Base-by-base conservation (phyloP, 1,140 invertebrate species). In the Cyphomyrmex costatus region DNA sequence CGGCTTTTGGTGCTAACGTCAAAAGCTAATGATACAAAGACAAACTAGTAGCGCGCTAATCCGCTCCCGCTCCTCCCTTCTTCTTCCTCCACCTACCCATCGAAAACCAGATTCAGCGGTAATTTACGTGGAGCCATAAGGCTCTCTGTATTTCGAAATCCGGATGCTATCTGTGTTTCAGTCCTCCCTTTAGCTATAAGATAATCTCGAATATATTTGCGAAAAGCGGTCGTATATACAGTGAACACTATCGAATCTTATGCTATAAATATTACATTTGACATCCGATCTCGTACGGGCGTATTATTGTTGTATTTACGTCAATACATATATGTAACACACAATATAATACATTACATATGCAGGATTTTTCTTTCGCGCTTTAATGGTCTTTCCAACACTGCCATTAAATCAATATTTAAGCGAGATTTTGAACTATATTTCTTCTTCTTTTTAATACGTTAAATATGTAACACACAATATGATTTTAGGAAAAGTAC, bases 11-110 rank as follows among this genome's bases (percentile, higher is more conserved):
- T 58, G 63, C 85, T 68, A 82, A 87, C 89, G 86, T 92, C 92
- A 90, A 92, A 92, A 92, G 92, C 89, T 93, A 92, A 94, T 94
- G 92, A 89, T 84, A 93, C 92, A 92, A 93, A 93, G 92, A 93
- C 93, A 93, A 93, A 91, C 86, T 78, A 85, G 90, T 91, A 71
- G 56, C 19, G 51, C 80, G 36, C 56, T 79, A 85, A 49, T 79
- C 51, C 85, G 73, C 46, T 66, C 83, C 53, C 65, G 61, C 19
- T 5, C 21, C 56, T 19, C 16, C 7, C 14, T n/a, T 10, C 19
- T 8, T n/a, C 24, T 42, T 36, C 27, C 51, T 73, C 33, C 65
- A 36, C 4, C 58, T 19, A 19, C 19, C 49, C 16, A 19, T 24
- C n/a, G 33, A 56, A 36, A 74, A 51, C n/a, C 36, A 16, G 63